Evolutionary conservation across 2,113 vertebrate genomes (phyloP), one percentile per base, ranked within the genome.

Genomic region (Polypterus bichir): DNA sequence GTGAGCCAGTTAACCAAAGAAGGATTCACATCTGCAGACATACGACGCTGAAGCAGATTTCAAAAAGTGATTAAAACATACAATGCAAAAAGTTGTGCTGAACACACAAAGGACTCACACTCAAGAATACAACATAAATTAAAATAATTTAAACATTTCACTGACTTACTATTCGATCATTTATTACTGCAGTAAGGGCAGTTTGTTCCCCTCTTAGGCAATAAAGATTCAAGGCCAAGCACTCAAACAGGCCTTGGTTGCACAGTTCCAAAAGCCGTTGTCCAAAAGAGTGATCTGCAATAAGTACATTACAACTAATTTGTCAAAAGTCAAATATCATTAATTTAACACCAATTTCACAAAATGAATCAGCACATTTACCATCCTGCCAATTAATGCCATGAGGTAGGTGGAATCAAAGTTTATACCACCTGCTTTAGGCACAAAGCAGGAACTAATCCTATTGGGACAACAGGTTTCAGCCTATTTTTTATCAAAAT

Each of bases 1-100:
- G 90, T 93, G 81, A 95, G 83, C 92, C 92, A 95, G 83, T 89
- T 93, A 57, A 94, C 90, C 71, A 95, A 74, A 3, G 88, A 89
- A 1, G 92, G 92, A 64, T 89, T 93, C 66, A 94, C 90, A 57
- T 93, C 92, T 1, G 85, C 87, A 1, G 92, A 93, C 86, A 95
- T 90, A 47, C 90, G 86, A 63, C 90, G 84, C 92, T 95, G 76
- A 4, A 5, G 63, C 5, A 10, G 49, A 4, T 3, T 5, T n/a
- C 4, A 4, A 8, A 61, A 10, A 4, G 59, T 4, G 3, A 6
- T 9, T 27, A 7, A 51, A 11, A 48, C 49, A 5, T 51, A 48
- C 9, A 48, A 5, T 9, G 44, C 3, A 9, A 4, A 5, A 3
- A 54, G 1, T 6, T 54, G 57, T 56, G 45, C 54, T 9, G 9